A percentile compares a stretch with the other conserved stretches of the same genome.
phyloP scores from a whole-genome alignment of 2,113 vertebrate genomes.

The Pipa parva region DNA sequence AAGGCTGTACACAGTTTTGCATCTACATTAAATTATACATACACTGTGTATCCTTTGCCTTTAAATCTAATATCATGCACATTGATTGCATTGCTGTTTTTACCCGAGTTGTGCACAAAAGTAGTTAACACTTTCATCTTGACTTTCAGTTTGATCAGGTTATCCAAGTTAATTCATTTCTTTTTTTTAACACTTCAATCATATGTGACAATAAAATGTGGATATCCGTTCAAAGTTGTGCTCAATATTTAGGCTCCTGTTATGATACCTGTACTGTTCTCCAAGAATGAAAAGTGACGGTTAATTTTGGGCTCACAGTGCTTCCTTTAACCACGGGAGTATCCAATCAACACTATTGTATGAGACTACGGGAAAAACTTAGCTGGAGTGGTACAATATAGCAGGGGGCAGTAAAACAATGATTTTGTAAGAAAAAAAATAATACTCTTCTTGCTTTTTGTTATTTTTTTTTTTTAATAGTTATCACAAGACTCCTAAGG shows the following conservation, averaged over 20 bases:
- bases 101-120: neutral
- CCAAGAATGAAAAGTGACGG: conserved; percentile 8
- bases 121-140: neutral
- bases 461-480: conserved; percentile 19
- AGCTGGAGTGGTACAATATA: conserved; percentile 12
- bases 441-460: conserved; percentile 12
- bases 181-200: neutral
- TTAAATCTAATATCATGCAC: too few relatives aligned
- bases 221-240: neutral
- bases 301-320: conserved; percentile 13
- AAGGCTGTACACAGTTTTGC: too few relatives aligned
- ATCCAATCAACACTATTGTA: conserved; percentile 36
- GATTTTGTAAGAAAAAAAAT: conserved; percentile 2
- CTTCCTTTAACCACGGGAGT: conserved; percentile 19
- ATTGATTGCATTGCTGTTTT: too few relatives aligned
- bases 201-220: neutral
- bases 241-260: neutral
- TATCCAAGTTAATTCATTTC: neutral
- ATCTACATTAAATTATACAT: too few relatives aligned
- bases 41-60: too few relatives aligned
- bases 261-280: conserved; percentile 3
- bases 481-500: conserved; percentile 7
- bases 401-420: conserved; percentile 7
- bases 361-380: conserved; percentile 17
- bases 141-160: neutral